Conservation (phyloP, 2,888 invertebrate species). For the Cephus runcator region DNA sequence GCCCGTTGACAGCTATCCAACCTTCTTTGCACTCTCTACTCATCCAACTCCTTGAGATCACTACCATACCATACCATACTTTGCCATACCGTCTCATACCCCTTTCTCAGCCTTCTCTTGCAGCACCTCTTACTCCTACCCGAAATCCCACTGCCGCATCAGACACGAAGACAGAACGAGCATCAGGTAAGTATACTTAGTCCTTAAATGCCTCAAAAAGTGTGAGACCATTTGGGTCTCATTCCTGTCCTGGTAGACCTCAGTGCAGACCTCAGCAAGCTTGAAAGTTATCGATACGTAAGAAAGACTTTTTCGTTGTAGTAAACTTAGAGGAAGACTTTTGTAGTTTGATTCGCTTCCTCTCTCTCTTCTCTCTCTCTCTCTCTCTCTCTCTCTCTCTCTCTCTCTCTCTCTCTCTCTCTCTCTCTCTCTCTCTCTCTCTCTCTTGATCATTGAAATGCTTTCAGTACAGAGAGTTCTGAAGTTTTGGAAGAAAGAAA, state of each 20-base stretch:
- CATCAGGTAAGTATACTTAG: not conserved
- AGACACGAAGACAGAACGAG: not conserved
- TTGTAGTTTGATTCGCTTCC: not conserved
- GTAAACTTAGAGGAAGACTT: not conserved
- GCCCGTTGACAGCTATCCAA: conserved; percentile 56
- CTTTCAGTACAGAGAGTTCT: not conserved
- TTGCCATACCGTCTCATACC: conserved; percentile 17
- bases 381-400: no score
- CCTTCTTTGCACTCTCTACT: conserved; percentile 33
- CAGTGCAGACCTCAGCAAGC: not conserved
- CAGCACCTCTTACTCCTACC: conserved; percentile 34
- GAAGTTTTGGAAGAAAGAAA: not conserved
- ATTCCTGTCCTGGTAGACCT: not conserved
- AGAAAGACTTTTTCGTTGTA: not conserved
- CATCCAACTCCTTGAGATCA: conserved; percentile 12
- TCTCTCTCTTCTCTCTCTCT: not conserved
- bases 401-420: not conserved
- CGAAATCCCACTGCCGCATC: not conserved
- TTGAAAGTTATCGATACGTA: not conserved
- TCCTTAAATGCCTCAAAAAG: not conserved
- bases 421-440: not conserved
- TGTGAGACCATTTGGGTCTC: not conserved
- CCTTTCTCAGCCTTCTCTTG: conserved; percentile 16
- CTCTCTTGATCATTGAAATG: not conserved
- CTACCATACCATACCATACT: conserved; percentile 21